phyloP scores from a whole-genome alignment of 2,797 vertebrate species.

The Mustela erminea region DNA sequence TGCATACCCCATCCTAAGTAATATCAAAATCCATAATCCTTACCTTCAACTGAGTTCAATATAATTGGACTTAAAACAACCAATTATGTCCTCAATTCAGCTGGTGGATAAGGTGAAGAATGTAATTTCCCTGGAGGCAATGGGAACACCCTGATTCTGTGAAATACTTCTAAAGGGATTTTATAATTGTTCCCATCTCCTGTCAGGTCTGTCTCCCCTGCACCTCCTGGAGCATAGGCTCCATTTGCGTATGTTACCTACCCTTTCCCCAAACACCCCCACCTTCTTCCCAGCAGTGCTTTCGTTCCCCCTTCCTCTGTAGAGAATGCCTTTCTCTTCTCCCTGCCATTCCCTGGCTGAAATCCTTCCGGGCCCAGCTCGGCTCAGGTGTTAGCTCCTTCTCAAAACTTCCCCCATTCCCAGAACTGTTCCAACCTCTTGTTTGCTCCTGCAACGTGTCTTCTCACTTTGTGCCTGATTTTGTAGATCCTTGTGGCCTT shows the following conservation, averaged over 20 bases:
- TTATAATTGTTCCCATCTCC: not conserved
- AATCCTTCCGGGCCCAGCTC: not conserved
- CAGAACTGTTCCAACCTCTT: not conserved
- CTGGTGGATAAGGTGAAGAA: constrained; percentile 58
- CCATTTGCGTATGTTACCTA: not conserved
- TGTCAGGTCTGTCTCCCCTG: not conserved
- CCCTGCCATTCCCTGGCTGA: not conserved
- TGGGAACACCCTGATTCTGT: not conserved
- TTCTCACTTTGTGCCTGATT: not conserved
- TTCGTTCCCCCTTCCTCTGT: not conserved
- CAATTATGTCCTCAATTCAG: constrained; percentile 64
- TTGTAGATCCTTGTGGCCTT: not conserved
- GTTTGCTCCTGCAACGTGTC: not conserved
- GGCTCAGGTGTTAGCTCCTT: not conserved
- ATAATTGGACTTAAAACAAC: constrained; percentile 78
- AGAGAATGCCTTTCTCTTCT: not conserved
- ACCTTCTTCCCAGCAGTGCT: not conserved
- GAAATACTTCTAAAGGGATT: constrained; percentile 40
- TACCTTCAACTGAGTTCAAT: constrained; percentile 73
- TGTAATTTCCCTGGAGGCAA: constrained; percentile 54
- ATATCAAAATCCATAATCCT: constrained; percentile 77
- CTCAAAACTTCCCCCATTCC: not conserved
- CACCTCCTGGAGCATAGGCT: not conserved
- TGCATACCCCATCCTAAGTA: constrained; percentile 60
- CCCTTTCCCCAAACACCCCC: not conserved